Evolutionary conservation across 2,797 vertebrate species (phyloP).

Genomic region (Sebastes glaucus): DNA sequence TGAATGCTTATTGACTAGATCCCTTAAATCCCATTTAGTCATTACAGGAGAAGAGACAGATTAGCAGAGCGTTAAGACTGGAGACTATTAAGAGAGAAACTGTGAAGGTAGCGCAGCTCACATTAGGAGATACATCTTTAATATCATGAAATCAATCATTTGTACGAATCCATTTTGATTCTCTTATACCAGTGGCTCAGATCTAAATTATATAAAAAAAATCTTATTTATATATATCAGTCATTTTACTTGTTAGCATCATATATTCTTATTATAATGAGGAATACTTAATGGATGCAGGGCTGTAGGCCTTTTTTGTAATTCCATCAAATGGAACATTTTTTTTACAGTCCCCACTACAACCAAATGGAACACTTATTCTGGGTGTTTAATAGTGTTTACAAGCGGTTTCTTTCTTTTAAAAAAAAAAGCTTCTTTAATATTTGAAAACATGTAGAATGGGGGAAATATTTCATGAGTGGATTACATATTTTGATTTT

Average conservation of each 20-base stretch:
- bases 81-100: not conserved
- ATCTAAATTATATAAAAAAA: too few species aligned
- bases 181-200: too few species aligned
- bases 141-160: too few species aligned
- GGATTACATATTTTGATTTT: not conserved
- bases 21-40: conserved; percentile 21
- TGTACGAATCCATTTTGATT: too few species aligned
- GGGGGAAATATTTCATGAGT: not conserved
- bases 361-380: not conserved
- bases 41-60: conserved; percentile 16
- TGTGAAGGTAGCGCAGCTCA: not conserved
- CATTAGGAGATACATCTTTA: not conserved
- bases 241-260: not conserved
- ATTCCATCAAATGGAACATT: not conserved
- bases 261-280: not conserved
- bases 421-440: not conserved
- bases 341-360: not conserved
- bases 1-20: not conserved
- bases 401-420: not conserved
- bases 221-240: too few species aligned
- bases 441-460: not conserved
- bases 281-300: not conserved
- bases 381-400: not conserved
- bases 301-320: not conserved
- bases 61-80: not conserved